A percentile compares a stretch with the other conserved stretches of the same genome.
Conservation (phyloP, 2,797 vertebrate genomes). For the Crocidura indochinensis region DNA sequence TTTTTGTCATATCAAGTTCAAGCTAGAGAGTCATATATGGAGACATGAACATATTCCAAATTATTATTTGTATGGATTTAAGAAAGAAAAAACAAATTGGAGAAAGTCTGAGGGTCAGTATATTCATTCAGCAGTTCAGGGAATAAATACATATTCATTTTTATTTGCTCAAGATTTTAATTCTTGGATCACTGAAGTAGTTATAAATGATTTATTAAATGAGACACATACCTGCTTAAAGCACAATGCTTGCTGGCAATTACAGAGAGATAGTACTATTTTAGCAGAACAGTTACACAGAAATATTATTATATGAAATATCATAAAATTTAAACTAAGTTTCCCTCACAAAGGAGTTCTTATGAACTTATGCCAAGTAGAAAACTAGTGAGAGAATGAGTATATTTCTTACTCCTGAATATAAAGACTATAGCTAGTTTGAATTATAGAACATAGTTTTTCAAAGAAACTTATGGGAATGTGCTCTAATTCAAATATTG, state of each 20-base stretch:
- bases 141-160: slow-evolving; percentile 80
- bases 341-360: slow-evolving; percentile 44
- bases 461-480: background rate
- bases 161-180: slow-evolving; percentile 81
- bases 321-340: slow-evolving; percentile 74
- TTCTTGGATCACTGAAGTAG: slow-evolving; percentile 76
- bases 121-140: slow-evolving; percentile 31
- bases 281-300: slow-evolving; percentile 66
- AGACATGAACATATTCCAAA: too few relatives aligned
- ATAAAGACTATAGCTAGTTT: slow-evolving; percentile 56
- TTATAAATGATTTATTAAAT: slow-evolving; percentile 84
- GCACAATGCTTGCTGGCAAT: slow-evolving; percentile 62
- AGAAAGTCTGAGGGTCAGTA: slow-evolving; percentile 58
- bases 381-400: slow-evolving; percentile 46
- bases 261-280: slow-evolving; percentile 71
- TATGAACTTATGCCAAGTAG: slow-evolving; percentile 67
- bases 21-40: too few relatives aligned
- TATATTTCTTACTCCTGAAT: slow-evolving; percentile 63
- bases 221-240: slow-evolving; percentile 79
- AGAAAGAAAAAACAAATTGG: slow-evolving; percentile 16
- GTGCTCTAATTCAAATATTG: background rate
- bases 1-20: too few relatives aligned
- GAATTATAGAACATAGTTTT: slow-evolving; percentile 19
- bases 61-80: slow-evolving; percentile 36
- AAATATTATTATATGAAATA: slow-evolving; percentile 76